phyloP scores from a whole-genome alignment of 2,797 vertebrate genomes.

The Xyrichtys novacula region DNA sequence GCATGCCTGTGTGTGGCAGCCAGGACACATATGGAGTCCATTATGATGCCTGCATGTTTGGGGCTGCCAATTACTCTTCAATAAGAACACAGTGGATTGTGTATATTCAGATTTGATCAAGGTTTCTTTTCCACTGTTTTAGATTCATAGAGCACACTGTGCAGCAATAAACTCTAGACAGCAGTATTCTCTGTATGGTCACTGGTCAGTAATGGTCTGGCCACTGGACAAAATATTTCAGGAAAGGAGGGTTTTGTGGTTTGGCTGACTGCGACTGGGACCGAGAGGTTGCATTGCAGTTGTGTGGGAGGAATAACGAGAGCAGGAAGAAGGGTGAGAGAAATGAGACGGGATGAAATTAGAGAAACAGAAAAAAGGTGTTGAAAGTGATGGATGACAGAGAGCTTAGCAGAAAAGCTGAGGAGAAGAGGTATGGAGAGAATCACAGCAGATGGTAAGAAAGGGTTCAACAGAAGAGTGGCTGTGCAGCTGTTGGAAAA shows the following conservation, averaged over 20 bases:
- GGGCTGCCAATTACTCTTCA: constrained; percentile 51
- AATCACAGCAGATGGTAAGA: constrained; percentile 9
- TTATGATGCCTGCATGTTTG: constrained; percentile 64
- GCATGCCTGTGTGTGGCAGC: constrained; percentile 61
- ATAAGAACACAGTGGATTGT: constrained; percentile 55
- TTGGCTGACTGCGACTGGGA: constrained; percentile 52
- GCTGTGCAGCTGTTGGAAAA: constrained; percentile 7
- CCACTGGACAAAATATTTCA: constrained; percentile 53
- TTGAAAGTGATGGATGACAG: constrained; percentile 45
- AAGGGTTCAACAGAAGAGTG: background rate
- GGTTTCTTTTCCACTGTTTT: constrained; percentile 67
- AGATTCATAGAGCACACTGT: constrained; percentile 35
- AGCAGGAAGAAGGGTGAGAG: constrained; percentile 29
- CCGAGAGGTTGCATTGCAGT: constrained; percentile 40
- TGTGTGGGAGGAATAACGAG: constrained; percentile 60
- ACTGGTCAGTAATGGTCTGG: constrained; percentile 57
- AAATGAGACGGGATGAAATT: constrained; percentile 61
- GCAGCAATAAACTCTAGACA: constrained; percentile 43
- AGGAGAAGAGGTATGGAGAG: background rate
- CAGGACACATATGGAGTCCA: constrained; percentile 72
- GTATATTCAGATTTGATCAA: constrained; percentile 60
- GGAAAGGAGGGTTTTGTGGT: constrained; percentile 63
- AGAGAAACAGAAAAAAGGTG: constrained; percentile 51
- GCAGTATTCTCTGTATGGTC: constrained; percentile 56
- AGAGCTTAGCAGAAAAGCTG: constrained; percentile 2